phyloP scores from a whole-genome alignment of 92 coral and sea anemone species.

The Metridium senile region DNA sequence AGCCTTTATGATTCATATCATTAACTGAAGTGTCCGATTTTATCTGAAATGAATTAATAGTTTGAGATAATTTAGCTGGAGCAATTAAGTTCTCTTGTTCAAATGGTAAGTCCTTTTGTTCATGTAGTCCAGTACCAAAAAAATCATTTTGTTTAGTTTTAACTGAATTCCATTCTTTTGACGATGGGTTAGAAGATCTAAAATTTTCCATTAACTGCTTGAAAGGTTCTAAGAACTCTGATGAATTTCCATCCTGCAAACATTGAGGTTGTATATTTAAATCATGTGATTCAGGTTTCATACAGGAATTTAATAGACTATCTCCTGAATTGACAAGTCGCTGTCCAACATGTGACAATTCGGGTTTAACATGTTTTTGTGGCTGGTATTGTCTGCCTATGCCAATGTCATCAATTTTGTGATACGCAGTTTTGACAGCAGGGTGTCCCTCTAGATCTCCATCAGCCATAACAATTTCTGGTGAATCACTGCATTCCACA shows the following conservation, averaged over 20 bases:
- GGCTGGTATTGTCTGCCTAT: neutral
- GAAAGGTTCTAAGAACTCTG: conserved; percentile 4
- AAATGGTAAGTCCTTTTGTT: neutral
- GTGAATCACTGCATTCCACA: neutral
- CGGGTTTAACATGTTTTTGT: neutral
- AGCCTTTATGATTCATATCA: neutral
- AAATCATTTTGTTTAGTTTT: neutral
- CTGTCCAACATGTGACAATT: neutral
- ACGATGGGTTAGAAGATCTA: neutral
- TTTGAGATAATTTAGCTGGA: too few species aligned
- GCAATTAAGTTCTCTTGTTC: too few species aligned
- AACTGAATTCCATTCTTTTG: conserved; percentile 4
- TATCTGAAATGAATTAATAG: too few species aligned
- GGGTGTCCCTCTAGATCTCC: neutral
- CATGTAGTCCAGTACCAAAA: neutral
- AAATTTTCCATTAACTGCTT: conserved; percentile 1
- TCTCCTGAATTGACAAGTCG: conserved; percentile 4
- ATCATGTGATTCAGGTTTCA: neutral
- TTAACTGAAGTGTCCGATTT: neutral
- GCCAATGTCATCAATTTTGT: neutral
- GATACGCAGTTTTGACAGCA: neutral
- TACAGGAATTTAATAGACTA: neutral
- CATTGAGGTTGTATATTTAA: neutral
- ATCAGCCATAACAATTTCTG: neutral
- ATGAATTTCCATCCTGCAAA: neutral